Conservation (phyloP, 2,888 invertebrate species). For the Hoplodrina ambigua region DNA sequence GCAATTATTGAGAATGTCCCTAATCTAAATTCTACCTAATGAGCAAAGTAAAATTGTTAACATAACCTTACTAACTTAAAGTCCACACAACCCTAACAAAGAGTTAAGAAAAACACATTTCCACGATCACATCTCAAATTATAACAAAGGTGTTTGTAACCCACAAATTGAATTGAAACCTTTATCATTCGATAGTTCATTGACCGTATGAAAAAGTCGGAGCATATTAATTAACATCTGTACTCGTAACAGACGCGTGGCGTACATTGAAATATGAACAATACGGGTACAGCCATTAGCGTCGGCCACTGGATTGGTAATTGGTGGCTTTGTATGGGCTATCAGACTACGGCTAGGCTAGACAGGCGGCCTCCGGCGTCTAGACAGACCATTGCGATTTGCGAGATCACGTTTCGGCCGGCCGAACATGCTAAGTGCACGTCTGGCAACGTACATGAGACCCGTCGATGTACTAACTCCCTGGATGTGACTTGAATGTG, state of each 20-base stretch:
- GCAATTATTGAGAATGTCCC: background rate
- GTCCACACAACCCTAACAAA: background rate
- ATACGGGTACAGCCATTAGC: slow-evolving; percentile 64
- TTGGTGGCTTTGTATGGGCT: slow-evolving; percentile 81
- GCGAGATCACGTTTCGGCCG: slow-evolving; percentile 88
- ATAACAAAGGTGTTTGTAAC: slow-evolving; percentile 10
- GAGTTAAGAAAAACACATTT: background rate
- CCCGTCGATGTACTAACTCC: slow-evolving; percentile 65
- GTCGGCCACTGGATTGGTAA: slow-evolving; percentile 74
- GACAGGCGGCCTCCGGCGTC: slow-evolving; percentile 84
- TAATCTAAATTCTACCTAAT: no score
- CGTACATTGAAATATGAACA: slow-evolving; percentile 68
- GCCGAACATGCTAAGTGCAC: slow-evolving; percentile 87
- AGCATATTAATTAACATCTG: slow-evolving; percentile 63
- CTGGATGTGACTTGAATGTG: slow-evolving; percentile 65
- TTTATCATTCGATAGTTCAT: slow-evolving; percentile 60
- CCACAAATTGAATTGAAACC: slow-evolving; percentile 48
- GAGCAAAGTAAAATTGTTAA: background rate
- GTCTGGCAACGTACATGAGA: slow-evolving; percentile 79
- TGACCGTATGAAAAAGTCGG: slow-evolving; percentile 55
- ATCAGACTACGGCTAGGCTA: slow-evolving; percentile 76
- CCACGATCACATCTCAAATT: slow-evolving; percentile 7
- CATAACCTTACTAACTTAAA: background rate
- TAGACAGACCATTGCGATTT: slow-evolving; percentile 84
- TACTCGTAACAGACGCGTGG: slow-evolving; percentile 51